phyloP scores from a whole-genome alignment of 2,888 invertebrate species.

The Scelioninae gen. 1 region DNA sequence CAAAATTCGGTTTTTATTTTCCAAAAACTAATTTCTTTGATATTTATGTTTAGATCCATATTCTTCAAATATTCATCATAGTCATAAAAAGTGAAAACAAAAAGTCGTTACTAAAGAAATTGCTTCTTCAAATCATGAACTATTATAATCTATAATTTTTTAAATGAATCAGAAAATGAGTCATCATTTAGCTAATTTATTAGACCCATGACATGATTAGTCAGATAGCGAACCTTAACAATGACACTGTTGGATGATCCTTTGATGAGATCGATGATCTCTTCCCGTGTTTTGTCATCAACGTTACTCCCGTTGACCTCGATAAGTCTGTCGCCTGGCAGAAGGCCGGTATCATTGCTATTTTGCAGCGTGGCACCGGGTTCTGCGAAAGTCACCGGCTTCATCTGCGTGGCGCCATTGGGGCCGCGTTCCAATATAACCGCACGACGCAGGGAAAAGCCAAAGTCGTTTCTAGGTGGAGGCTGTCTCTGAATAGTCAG shows the following conservation, averaged over 20 bases:
- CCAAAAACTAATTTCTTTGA: too few relatives aligned
- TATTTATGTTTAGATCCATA: too few relatives aligned
- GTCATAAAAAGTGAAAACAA: too few relatives aligned
- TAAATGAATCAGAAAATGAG: too few relatives aligned
- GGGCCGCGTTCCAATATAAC: constrained; percentile 90
- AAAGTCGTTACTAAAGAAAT: too few relatives aligned
- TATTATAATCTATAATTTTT: too few relatives aligned
- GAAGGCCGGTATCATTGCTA: constrained; percentile 90
- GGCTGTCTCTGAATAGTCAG: constrained; percentile 92
- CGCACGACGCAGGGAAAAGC: constrained; percentile 95
- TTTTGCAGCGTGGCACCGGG: constrained; percentile 91
- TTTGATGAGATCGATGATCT: constrained; percentile 96
- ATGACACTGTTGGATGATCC: constrained; percentile 92
- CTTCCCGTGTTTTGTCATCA: constrained; percentile 93
- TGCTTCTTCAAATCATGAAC: too few relatives aligned
- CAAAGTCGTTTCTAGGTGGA: constrained; percentile 95
- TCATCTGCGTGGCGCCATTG: constrained; percentile 86
- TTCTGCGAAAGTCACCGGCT: constrained; percentile 94
- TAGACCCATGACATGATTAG: too few relatives aligned
- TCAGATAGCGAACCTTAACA: constrained; percentile 89
- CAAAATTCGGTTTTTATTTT: too few relatives aligned
- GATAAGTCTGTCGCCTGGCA: constrained; percentile 97
- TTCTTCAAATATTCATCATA: too few relatives aligned
- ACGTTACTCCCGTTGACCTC: constrained; percentile 95
- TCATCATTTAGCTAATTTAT: too few relatives aligned